phyloP scores from a whole-genome alignment of 2,797 vertebrate species.

The Hylomyscus alleni region DNA sequence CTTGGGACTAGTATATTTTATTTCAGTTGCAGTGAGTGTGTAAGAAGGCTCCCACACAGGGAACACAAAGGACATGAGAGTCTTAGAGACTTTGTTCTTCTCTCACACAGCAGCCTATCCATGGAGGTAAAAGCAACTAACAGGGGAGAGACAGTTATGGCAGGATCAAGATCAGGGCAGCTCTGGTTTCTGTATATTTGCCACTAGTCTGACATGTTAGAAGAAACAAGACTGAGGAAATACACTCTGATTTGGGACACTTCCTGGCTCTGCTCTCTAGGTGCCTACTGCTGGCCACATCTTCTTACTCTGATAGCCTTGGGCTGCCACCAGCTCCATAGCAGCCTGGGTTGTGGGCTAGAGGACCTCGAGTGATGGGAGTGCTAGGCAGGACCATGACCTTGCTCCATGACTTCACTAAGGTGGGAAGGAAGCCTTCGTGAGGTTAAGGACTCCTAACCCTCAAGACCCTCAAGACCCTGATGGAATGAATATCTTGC shows the following conservation, averaged over 20 bases:
- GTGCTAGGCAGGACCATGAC: background rate
- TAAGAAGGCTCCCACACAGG: background rate
- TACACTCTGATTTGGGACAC: background rate
- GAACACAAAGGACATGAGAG: background rate
- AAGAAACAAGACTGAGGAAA: background rate
- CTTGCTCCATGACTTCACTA: background rate
- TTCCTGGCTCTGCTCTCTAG: background rate
- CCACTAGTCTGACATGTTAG: background rate
- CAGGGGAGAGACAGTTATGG: background rate
- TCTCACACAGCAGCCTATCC: background rate
- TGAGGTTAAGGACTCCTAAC: background rate
- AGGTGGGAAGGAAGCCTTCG: background rate
- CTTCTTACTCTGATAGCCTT: background rate
- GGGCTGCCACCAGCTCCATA: background rate
- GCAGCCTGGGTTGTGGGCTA: no score
- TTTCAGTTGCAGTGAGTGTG: background rate
- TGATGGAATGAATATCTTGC: background rate
- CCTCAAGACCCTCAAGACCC: no score
- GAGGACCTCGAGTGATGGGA: background rate
- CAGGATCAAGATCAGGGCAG: background rate
- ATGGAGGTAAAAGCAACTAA: background rate
- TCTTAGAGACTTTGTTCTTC: background rate
- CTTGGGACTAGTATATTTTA: background rate
- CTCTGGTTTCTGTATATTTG: conserved; percentile 27
- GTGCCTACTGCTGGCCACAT: background rate